These are phyloP conservation scores for Zoanthus sansibaricus DNA, from an alignment of 92 coral and sea anemone species.

Conservation along the genomic window DNA sequence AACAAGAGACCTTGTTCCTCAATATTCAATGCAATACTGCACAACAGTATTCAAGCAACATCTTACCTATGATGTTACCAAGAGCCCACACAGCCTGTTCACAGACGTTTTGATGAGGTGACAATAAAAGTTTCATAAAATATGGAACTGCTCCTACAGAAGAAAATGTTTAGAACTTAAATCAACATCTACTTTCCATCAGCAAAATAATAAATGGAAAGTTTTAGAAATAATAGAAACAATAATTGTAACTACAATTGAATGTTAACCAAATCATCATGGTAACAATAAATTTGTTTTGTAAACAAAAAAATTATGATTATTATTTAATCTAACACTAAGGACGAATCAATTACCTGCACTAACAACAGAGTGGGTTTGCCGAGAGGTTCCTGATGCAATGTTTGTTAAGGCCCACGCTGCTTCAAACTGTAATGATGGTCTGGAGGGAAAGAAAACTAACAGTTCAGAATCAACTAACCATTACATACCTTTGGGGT, in stretches of 20 bases:
- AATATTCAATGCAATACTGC: neutral
- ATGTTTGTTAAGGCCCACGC: slow-evolving; percentile 99
- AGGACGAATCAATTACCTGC: slow-evolving; percentile 69
- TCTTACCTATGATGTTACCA: slow-evolving; percentile 95
- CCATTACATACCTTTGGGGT: too few species aligned
- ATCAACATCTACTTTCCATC: neutral
- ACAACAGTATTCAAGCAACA: neutral
- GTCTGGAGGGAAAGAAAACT: slow-evolving; percentile 52
- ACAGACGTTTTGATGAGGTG: slow-evolving; percentile 98
- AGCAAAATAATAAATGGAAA: neutral
- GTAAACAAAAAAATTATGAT: too few species aligned
- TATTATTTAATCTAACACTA: too few species aligned
- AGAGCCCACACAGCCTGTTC: slow-evolving; percentile 99
- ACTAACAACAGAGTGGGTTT: slow-evolving; percentile 96
- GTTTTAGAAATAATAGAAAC: too few species aligned
- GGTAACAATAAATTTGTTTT: too few species aligned
- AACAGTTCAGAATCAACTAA: neutral
- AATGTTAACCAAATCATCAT: too few species aligned
- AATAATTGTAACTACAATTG: too few species aligned
- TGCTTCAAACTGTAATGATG: slow-evolving; percentile 98
- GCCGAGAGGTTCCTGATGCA: slow-evolving; percentile 98
- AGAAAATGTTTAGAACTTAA: neutral
- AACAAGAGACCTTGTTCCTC: too few species aligned
- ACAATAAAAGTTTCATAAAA: slow-evolving; percentile 89
- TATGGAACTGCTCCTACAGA: slow-evolving; percentile 89